These are phyloP conservation scores for Mus musculus DNA, from an alignment of 2,113 vertebrate species.

Conservation along the genomic window DNA sequence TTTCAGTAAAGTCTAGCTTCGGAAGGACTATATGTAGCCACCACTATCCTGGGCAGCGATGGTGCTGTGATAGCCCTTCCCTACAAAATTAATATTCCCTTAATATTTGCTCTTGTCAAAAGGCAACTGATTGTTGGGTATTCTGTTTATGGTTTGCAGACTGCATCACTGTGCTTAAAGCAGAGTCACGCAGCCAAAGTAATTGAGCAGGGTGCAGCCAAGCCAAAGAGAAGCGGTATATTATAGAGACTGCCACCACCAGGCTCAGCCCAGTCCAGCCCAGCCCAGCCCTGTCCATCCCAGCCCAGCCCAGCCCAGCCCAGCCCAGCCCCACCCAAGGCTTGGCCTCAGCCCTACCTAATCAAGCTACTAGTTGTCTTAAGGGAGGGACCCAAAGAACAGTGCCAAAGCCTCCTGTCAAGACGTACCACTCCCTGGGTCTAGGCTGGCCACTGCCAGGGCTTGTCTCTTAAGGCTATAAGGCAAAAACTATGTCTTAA, in stretches of 20 bases:
- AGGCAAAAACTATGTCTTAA: slow-evolving; percentile 50
- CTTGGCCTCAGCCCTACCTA: slow-evolving; percentile 49
- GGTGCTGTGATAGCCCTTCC: not conserved
- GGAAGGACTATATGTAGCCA: not conserved
- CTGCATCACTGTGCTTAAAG: slow-evolving; percentile 44
- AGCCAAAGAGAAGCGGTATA: slow-evolving; percentile 58
- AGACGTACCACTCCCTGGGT: slow-evolving; percentile 39
- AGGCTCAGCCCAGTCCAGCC: not conserved
- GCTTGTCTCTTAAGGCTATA: slow-evolving; percentile 58
- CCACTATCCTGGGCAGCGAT: not conserved
- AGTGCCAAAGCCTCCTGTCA: slow-evolving; percentile 49
- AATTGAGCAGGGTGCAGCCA: slow-evolving; percentile 43
- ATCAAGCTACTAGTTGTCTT: slow-evolving; percentile 65
- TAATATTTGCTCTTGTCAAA: slow-evolving; percentile 20
- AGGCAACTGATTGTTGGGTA: slow-evolving; percentile 49
- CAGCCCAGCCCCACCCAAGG: slow-evolving; percentile 15
- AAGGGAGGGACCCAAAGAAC: slow-evolving; percentile 27
- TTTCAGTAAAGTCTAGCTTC: not conserved
- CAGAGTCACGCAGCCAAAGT: slow-evolving; percentile 47
- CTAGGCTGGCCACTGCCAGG: slow-evolving; percentile 3
- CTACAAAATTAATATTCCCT: not conserved
- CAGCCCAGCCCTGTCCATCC: slow-evolving; percentile 42
- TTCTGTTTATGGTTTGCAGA: slow-evolving; percentile 37
- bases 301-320: slow-evolving; percentile 49
- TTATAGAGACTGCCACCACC: slow-evolving; percentile 37